These are phyloP conservation scores for Macroglossus sobrinus DNA, from an alignment of 2,113 vertebrate genomes.

Conservation along the genomic window DNA sequence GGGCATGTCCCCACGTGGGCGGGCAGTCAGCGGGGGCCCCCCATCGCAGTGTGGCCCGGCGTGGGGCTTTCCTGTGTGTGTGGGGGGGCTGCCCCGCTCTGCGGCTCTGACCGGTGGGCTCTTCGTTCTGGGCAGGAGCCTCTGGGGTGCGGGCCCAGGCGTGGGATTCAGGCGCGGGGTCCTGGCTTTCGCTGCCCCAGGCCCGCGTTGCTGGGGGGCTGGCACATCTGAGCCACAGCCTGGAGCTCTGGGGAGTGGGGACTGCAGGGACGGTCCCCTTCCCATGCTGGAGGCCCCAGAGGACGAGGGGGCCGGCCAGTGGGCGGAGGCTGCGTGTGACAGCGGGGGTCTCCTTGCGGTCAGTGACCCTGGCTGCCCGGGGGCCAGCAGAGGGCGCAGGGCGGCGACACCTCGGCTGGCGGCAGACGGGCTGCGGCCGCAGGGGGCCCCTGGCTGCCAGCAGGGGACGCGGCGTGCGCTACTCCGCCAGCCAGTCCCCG, in stretches of 20 bases:
- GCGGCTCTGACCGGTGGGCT: slow-evolving; percentile 18
- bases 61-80: not conserved
- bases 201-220: slow-evolving; percentile 79
- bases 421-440: not conserved
- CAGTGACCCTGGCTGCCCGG: slow-evolving; percentile 82
- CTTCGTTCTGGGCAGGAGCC: slow-evolving; percentile 40
- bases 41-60: no score
- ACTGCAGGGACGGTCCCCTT: rapidly evolving
- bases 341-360: slow-evolving; percentile 81
- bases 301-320: not conserved
- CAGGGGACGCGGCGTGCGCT: slow-evolving; percentile 4
- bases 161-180: not conserved
- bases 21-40: not conserved
- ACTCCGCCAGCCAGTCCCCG: not conserved
- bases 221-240: not conserved
- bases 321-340: slow-evolving; percentile 2
- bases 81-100: not conserved
- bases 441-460: slow-evolving; percentile 52
- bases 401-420: not conserved
- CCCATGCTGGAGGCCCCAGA: not conserved
- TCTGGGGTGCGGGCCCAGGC: not conserved
- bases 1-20: not conserved
- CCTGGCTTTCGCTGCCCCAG: not conserved
- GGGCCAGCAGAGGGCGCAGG: slow-evolving; percentile 47
- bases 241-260: not conserved